Conservation (phyloP, 2,113 vertebrate species). For the Sceloporus undulatus region DNA sequence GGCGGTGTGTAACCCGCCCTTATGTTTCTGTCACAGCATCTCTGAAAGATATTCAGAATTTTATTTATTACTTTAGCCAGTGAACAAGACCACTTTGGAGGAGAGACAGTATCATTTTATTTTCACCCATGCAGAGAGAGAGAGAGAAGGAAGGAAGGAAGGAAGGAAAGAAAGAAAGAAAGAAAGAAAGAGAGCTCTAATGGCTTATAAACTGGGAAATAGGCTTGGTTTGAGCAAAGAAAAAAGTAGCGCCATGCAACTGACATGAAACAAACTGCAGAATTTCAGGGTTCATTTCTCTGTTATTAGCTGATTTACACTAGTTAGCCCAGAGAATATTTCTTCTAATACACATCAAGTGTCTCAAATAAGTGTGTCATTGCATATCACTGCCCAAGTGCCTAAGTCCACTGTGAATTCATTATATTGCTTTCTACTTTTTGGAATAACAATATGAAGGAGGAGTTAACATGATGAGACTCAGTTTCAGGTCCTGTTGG, state of each 20-base stretch:
- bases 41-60: background rate
- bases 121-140: background rate
- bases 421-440: background rate
- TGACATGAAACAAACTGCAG: background rate
- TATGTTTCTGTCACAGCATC: background rate
- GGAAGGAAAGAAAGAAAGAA: too few relatives aligned
- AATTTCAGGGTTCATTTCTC: background rate
- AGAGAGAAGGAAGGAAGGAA: too few relatives aligned
- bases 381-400: background rate
- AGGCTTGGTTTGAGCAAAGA: background rate
- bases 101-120: background rate
- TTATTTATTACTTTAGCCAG: background rate
- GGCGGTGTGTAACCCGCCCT: too few relatives aligned
- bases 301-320: background rate
- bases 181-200: too few relatives aligned
- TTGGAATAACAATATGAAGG: conserved; percentile 17
- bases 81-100: background rate
- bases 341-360: conserved; percentile 4
- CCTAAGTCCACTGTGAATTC: background rate
- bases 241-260: background rate
- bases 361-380: background rate
- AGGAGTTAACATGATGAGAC: conserved; percentile 39
- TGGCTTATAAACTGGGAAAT: background rate
- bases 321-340: background rate
- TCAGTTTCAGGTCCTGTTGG: conserved; percentile 2